These are phyloP conservation scores for Dascillus cervinus DNA, from an alignment of 2,888 invertebrate genomes.

Conservation along the genomic window DNA sequence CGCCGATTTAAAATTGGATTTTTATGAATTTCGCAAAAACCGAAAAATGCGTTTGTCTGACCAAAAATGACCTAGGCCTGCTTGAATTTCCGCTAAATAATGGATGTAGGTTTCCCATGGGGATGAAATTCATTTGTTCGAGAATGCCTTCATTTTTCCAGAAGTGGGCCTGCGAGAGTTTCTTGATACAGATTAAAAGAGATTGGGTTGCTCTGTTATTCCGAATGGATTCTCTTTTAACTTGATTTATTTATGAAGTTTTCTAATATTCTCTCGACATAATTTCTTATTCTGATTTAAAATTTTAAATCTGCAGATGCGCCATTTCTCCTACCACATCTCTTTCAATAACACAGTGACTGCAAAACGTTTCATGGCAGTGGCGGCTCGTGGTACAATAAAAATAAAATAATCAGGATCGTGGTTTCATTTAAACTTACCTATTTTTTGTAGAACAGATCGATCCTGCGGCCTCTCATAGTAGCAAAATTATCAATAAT, in stretches of 20 bases:
- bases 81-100: conserved; percentile 32
- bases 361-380: too few relatives aligned
- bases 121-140: conserved; percentile 42
- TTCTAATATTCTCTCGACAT: conserved; percentile 18
- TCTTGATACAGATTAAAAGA: conserved; percentile 44
- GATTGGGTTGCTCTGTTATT: conserved; percentile 40
- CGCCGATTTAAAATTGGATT: too few relatives aligned
- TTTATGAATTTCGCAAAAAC: too few relatives aligned
- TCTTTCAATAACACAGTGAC: too few relatives aligned
- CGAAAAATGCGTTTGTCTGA: neutral
- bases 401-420: too few relatives aligned
- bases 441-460: too few relatives aligned
- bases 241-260: conserved; percentile 28
- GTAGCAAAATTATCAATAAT: too few relatives aligned
- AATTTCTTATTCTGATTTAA: conserved; percentile 8
- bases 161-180: conserved; percentile 42
- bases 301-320: too few relatives aligned
- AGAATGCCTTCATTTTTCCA: conserved; percentile 42
- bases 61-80: conserved; percentile 12
- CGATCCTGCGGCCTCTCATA: too few relatives aligned
- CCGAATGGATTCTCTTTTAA: conserved; percentile 33
- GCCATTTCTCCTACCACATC: too few relatives aligned
- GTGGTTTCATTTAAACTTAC: too few relatives aligned
- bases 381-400: too few relatives aligned
- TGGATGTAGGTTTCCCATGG: conserved; percentile 35